Evolutionary conservation across 2,888 invertebrate species (phyloP), one percentile per base, ranked within the genome.

Genomic region (Trichacis sp.): DNA sequence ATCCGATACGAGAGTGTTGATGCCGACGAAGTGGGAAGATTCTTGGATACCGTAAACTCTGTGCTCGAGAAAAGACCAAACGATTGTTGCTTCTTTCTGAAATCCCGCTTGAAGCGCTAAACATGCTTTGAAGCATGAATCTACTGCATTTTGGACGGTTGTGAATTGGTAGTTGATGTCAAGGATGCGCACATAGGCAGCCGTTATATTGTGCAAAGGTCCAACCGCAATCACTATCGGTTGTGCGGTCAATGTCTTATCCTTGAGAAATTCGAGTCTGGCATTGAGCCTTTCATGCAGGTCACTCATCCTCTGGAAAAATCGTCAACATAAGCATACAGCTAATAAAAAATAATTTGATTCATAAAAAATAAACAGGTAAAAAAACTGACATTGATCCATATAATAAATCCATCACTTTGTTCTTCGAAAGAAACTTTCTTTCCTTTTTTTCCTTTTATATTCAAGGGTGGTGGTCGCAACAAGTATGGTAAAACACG

Each of bases 371-470:
- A n/a, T n/a, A n/a, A n/a, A n/a, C n/a, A n/a, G n/a, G n/a, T n/a
- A n/a, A n/a, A n/a, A n/a, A n/a, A n/a, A n/a, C n/a, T n/a, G n/a
- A 56, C 47, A 17, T 56, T 47, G 12, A 48, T 48, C 47, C 55
- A 56, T 17, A 56, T 38, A 15, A 56, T 48, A 17, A 56, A 56
- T 17, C 55, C 47, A 5, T 56, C 12, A 3, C 47, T 33, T 17
- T 62, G 52, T 43, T 62, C 56, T 47, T 52, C 42, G 11, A 33
- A 47, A 5, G 56, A 62, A 29, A 49, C 45, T 43, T 56, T 62
- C 46, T 40, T 43, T 19, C 40, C 33, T 19, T 50, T 55, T 33
- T 49, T 45, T 15, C 50, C 47, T 12, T 49, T 55, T 29, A 30
- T 40, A 51, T 55, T 55, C n/a, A 19, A 11, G 9, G 40, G 15